Conservation (phyloP, 2,797 vertebrate genomes). For the Halcyon smyrnensis region DNA sequence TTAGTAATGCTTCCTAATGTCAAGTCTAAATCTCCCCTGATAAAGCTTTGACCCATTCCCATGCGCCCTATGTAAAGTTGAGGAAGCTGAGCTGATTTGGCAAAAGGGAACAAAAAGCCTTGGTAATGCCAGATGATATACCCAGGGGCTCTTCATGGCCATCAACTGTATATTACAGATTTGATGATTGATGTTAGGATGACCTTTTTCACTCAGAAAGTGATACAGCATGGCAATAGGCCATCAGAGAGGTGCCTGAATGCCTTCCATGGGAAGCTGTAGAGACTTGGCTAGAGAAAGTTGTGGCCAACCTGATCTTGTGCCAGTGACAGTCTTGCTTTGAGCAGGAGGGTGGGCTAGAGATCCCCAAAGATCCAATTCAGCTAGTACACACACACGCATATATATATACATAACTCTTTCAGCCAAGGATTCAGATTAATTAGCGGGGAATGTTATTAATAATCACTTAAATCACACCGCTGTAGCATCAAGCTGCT, state of each 20-base stretch:
- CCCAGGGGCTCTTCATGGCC: neutral
- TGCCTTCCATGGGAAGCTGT: neutral
- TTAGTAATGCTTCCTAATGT: neutral
- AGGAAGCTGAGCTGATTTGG: neutral
- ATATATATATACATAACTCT: neutral
- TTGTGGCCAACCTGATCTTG: neutral
- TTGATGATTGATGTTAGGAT: neutral
- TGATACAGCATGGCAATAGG: neutral
- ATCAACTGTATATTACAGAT: neutral
- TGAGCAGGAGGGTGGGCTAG: neutral
- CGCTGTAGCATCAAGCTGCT: neutral
- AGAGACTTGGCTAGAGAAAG: neutral
- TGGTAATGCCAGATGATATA: neutral
- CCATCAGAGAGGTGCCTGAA: neutral
- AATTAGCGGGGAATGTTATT: neutral
- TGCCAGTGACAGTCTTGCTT: neutral
- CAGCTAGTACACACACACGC: neutral
- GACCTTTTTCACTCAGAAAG: neutral
- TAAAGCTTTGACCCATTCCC: neutral
- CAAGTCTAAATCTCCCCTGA: neutral
- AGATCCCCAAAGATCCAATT: neutral
- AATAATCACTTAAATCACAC: neutral
- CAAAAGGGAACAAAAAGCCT: neutral
- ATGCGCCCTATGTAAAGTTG: rapidly evolving
- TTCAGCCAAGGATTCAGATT: neutral